Percentiles rank a stretch among this genome's conserved stretches.
phyloP scores from a whole-genome alignment of 2,113 vertebrate species.

The Amphiprion percula region DNA sequence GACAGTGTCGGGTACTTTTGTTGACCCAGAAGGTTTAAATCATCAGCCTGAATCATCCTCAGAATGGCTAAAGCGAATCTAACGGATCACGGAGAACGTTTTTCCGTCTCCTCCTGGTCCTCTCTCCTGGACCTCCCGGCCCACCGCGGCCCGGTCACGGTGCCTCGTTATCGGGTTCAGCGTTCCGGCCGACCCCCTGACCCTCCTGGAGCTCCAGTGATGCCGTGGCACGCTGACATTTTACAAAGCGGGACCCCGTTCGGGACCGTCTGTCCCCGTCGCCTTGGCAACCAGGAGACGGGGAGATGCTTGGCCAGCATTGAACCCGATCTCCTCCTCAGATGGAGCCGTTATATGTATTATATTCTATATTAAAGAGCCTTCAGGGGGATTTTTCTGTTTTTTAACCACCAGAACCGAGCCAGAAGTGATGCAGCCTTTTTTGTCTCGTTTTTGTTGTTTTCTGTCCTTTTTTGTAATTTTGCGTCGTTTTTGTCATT shows the following conservation, averaged over 20 bases:
- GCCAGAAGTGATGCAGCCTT: not conserved
- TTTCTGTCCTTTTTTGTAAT: no score
- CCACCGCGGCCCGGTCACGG: slow-evolving; percentile 4
- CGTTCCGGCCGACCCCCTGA: not conserved
- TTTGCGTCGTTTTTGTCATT: no score
- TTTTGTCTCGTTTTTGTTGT: no score
- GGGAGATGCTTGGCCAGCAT: slow-evolving; percentile 27
- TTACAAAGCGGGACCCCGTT: slow-evolving; percentile 1
- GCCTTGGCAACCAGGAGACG: slow-evolving; percentile 14
- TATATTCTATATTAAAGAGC: no score
- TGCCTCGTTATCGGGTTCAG: not conserved
- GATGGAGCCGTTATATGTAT: no score
- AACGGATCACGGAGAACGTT: not conserved
- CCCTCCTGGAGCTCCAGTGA: not conserved
- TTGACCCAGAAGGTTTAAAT: no score
- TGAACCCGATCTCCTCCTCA: no score
- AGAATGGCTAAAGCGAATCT: not conserved
- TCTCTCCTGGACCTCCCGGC: not conserved
- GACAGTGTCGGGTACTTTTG: no score
- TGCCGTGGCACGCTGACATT: slow-evolving; percentile 18
- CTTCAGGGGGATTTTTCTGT: not conserved
- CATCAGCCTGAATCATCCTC: no score
- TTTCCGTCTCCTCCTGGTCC: not conserved
- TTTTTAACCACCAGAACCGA: not conserved
- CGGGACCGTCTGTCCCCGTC: not conserved